Evolutionary conservation across 2,113 vertebrate species (phyloP), one percentile per base, ranked within the genome.

Genomic region (Corythaeola cristata): DNA sequence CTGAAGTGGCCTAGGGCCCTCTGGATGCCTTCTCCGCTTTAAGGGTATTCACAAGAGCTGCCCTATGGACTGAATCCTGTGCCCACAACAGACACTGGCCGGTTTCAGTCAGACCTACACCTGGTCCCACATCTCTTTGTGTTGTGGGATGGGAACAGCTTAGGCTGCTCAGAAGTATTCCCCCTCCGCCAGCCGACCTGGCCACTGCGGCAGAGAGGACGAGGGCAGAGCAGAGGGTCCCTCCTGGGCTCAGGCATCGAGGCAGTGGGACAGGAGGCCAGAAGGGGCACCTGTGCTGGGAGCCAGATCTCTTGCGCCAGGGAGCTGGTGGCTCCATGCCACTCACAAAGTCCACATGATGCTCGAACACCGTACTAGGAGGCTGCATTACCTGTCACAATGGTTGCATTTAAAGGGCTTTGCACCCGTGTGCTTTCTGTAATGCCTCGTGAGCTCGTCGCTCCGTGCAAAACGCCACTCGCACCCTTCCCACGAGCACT

Each of bases 331-430:
- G 58, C 71, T 78, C 58, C 33, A 18, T 3, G 19, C 77, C 26
- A 33, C 60, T 59, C 78, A 58, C 45, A 5, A 23, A 39, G 20
- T 50, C 76, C 60, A 52, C 52, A 75, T 33, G 33, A 75, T 75
- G 37, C 69, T 91, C 37, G 49, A 95, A 96, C n/a, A 66, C 32
- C 21, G 0, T 2, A 8, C 76, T 50, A 92, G 60, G 50, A 59
- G 15, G 35, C 74, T 69, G 52, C 86, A 89, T 98, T 98, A 99
- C 99, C 99, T 99, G 99, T 99, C 99, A 98, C 99, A 99, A 98
- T 99, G 99, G 98, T 99, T 99, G 98, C 99, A 99, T 98, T 99
- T 99, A 97, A 99, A 99, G 98, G 99, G 99, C 97, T 99, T 99
- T 98, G 99, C 99, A 95, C 99, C 99, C 89, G 99, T 99, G 99